Evolutionary conservation across 2,888 invertebrate species (phyloP).

Genomic region (Thereva nobilitata): DNA sequence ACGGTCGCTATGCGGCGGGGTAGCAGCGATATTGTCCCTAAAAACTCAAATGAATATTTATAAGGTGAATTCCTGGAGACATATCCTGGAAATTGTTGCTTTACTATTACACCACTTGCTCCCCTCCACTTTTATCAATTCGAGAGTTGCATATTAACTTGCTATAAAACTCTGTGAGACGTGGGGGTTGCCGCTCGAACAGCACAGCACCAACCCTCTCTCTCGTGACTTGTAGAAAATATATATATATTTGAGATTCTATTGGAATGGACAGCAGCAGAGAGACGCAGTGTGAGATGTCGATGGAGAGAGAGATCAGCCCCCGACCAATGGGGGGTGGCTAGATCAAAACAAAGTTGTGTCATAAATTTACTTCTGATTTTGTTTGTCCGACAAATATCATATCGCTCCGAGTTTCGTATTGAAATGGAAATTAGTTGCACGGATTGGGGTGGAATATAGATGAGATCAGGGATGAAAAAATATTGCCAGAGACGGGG

Average conservation of each 20-base stretch:
- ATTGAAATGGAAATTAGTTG: conserved; percentile 24
- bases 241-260: too few species aligned
- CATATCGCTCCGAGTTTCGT: conserved; percentile 14
- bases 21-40: background rate
- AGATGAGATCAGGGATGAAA: conserved; percentile 7
- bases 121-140: conserved; percentile 7
- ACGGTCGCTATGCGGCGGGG: too few species aligned
- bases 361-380: conserved; percentile 18
- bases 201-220: too few species aligned
- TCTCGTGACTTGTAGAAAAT: too few species aligned
- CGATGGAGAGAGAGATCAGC: background rate
- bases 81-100: conserved; percentile 18
- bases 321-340: background rate
- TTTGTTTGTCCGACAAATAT: conserved; percentile 25
- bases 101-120: conserved; percentile 16
- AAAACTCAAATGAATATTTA: conserved; percentile 26
- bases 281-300: too few species aligned
- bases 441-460: conserved; percentile 7
- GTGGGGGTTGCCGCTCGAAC: too few species aligned
- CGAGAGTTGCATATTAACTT: too few species aligned
- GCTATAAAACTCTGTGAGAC: too few species aligned
- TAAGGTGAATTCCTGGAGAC: conserved; percentile 22
- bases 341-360: conserved; percentile 15
- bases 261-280: too few species aligned
- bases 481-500: too few species aligned